A percentile compares a stretch with the other conserved stretches of the same genome.
Conservation (phyloP, 2,888 invertebrate genomes). For the Plemyria rubiginata region DNA sequence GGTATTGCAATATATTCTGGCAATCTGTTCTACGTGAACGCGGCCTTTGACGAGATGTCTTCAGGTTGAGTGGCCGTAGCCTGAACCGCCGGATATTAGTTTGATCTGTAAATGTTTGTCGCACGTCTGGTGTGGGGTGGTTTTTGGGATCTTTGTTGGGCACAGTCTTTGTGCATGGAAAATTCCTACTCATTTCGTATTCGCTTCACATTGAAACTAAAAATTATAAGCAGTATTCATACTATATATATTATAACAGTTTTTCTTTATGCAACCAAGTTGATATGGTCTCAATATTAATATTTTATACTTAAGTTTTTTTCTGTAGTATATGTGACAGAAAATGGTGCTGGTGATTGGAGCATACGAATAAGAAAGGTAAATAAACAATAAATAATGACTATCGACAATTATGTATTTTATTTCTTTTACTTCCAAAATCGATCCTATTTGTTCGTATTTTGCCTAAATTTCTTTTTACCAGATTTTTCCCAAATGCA, state of each 20-base stretch:
- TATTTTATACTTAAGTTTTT: too few species aligned
- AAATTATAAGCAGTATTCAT: too few species aligned
- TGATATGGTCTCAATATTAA: too few species aligned
- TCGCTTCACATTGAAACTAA: neutral
- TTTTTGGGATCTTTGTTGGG: neutral
- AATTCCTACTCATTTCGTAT: neutral
- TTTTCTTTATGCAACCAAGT: neutral
- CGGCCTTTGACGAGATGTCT: conserved; percentile 16
- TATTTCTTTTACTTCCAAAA: too few species aligned
- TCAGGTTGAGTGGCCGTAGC: conserved; percentile 11
- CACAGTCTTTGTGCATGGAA: neutral
- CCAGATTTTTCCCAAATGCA: neutral
- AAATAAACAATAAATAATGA: too few species aligned
- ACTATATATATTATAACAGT: too few species aligned
- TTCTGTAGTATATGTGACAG: too few species aligned
- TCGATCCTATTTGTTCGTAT: neutral
- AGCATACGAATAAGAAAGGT: too few species aligned
- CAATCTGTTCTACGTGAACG: conserved; percentile 10
- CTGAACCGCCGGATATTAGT: conserved; percentile 22
- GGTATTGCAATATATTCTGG: neutral
- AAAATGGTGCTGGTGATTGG: too few species aligned
- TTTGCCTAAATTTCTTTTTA: neutral
- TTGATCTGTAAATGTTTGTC: conserved; percentile 26
- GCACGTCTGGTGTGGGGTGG: neutral
- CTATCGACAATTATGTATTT: too few species aligned